These are phyloP conservation scores for Xestobium rufovillosum DNA, from an alignment of 2,888 invertebrate genomes.

Conservation along the genomic window DNA sequence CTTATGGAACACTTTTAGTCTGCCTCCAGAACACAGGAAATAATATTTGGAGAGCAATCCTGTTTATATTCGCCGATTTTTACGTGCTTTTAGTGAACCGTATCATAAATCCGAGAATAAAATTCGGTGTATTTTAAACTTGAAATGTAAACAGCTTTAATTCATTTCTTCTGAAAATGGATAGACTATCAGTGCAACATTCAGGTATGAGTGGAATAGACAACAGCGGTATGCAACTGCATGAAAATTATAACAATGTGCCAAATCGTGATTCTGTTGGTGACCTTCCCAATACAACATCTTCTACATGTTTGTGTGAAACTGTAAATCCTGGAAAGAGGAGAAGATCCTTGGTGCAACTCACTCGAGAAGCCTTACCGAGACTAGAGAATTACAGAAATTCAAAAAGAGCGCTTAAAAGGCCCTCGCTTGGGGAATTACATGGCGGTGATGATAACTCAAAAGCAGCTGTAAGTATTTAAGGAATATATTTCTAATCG, in stretches of 20 bases:
- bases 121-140: no score
- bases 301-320: constrained; percentile 29
- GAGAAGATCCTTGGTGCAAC: constrained; percentile 55
- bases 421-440: constrained; percentile 77
- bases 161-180: no score
- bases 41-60: no score
- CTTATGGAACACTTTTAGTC: no score
- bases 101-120: no score
- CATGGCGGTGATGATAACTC: constrained; percentile 59
- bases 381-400: constrained; percentile 76
- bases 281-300: constrained; percentile 26
- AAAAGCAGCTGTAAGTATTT: constrained; percentile 46
- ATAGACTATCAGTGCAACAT: no score
- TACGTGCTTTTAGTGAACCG: no score
- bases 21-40: no score
- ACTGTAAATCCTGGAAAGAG: constrained; percentile 36
- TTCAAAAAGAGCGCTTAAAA: constrained; percentile 65
- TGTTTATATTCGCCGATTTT: no score
- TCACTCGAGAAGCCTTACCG: constrained; percentile 72
- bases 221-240: constrained; percentile 34
- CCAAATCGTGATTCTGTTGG: constrained; percentile 23
- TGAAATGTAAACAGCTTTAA: no score
- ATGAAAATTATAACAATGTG: constrained; percentile 28
- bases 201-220: no score
- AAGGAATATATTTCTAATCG: no score